A percentile compares a stretch with the other conserved stretches of the same genome.
phyloP scores from a whole-genome alignment of 2,113 vertebrate genomes.

The Rousettus leschenaultii region DNA sequence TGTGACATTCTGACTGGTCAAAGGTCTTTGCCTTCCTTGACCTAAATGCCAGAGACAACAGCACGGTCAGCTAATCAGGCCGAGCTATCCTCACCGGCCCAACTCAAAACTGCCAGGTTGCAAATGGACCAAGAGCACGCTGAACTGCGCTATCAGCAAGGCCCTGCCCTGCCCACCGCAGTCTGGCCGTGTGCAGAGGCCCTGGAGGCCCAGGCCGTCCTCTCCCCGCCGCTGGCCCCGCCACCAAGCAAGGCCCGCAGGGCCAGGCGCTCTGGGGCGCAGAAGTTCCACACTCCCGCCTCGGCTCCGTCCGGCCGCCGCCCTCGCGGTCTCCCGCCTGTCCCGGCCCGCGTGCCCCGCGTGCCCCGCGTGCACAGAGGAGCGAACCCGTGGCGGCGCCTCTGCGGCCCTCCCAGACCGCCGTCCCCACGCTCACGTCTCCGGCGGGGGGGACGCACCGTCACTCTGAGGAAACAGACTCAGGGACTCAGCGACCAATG shows the following conservation, averaged over 20 bases:
- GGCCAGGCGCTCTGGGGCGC: too few species aligned
- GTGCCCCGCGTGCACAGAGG: too few species aligned
- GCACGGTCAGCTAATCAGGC: accelerated
- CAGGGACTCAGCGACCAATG: accelerated
- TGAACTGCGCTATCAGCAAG: background rate
- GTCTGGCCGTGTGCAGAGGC: background rate
- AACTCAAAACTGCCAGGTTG: background rate
- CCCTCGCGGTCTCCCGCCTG: too few species aligned
- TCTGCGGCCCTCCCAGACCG: too few species aligned
- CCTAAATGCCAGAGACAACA: background rate
- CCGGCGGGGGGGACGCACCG: too few species aligned
- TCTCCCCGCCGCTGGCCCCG: accelerated
- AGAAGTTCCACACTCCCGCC: too few species aligned
- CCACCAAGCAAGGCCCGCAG: too few species aligned
- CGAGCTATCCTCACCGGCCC: background rate
- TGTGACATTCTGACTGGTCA: background rate
- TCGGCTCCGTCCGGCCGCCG: too few species aligned
- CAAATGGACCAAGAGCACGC: too few species aligned
- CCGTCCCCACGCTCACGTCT: too few species aligned
- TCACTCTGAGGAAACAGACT: background rate
- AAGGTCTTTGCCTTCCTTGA: background rate
- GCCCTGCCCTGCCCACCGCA: background rate
- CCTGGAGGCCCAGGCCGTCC: background rate
- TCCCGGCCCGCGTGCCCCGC: too few species aligned
- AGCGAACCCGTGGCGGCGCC: too few species aligned